Base-by-base conservation (phyloP, 2,797 vertebrate species). In the Catharus ustulatus region DNA sequence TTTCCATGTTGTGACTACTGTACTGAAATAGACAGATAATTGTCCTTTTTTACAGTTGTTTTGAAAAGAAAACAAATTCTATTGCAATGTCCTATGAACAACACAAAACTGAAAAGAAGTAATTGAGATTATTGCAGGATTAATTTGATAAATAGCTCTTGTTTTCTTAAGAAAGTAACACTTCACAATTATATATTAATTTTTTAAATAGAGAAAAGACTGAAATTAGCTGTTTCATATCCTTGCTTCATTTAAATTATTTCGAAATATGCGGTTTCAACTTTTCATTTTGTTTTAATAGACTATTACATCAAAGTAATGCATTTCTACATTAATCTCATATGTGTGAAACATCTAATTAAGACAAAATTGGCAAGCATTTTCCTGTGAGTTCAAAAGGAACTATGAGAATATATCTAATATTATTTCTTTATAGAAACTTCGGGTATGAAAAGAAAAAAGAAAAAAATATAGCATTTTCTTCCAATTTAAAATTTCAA, bases 371-470 rank as follows among this genome's bases (percentile, higher is more conserved):
- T 45, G 30, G 4, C 5, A 68, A 49, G 4, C 1, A 59, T 63
- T 69, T 81, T 55, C 40, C 14, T 13, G 5, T 43, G 18, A 10
- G 84, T 90, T 78, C 57, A 42, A 17, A 63, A 54, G 10, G 10
- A n/a, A 23, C 5, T 73, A 42, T 46, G 42, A 74, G 18, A 64
- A 34, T 15, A 5, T 48, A 3, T 4, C 5, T 45, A 62, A 66
- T 40, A 26, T 32, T 38, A 30, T 68, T 84, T n/a, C 4, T 13
- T 45, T 43, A 38, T 5, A 81, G 10, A 81, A 64, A 46, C 12
- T 46, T 42, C 0, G 1, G 0, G 9, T 23, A 38, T 19, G 16
- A 62, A 78, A 64, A 43, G 1, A 26, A 48, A 38, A 51, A 29
- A 11, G 1, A 11, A 30, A 58, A 32, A 58, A 32, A 43, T 13